phyloP scores from a whole-genome alignment of 2,888 invertebrate genomes.

The Thumatha senex region DNA sequence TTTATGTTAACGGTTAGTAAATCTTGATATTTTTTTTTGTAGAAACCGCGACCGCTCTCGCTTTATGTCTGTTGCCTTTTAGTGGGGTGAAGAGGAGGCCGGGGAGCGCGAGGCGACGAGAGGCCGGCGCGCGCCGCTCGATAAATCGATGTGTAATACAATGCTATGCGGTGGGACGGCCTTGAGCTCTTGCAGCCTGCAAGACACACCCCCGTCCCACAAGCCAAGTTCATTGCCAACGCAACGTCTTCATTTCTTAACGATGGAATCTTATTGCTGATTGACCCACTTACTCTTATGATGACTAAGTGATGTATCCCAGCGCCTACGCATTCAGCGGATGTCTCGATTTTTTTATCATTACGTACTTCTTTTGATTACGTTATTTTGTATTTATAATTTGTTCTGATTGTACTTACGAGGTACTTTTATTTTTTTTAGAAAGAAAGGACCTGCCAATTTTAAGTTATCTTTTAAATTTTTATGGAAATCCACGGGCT shows the following conservation, averaged over 20 bases:
- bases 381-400: background rate
- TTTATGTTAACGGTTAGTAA: too few relatives aligned
- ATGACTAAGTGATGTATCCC: constrained; percentile 18
- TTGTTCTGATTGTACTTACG: background rate
- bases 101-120: constrained; percentile 45
- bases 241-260: constrained; percentile 44
- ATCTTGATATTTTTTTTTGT: too few relatives aligned
- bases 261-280: constrained; percentile 38
- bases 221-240: constrained; percentile 79
- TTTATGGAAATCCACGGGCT: too few relatives aligned
- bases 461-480: too few relatives aligned
- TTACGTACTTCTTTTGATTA: too few relatives aligned
- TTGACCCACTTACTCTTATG: constrained; percentile 19
- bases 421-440: too few relatives aligned
- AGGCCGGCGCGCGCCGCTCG: constrained; percentile 74
- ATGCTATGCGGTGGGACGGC: constrained; percentile 70
- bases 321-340: constrained; percentile 33
- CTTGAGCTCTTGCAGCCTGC: constrained; percentile 74
- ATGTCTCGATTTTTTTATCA: constrained; percentile 15
- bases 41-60: constrained; percentile 25
- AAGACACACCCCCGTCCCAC: constrained; percentile 76
- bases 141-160: constrained; percentile 78
- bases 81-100: constrained; percentile 51
- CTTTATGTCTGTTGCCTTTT: constrained; percentile 40
- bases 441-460: too few relatives aligned